Base-by-base conservation (phyloP, 2,888 invertebrate genomes). In the Entomobrya multifasciata region DNA sequence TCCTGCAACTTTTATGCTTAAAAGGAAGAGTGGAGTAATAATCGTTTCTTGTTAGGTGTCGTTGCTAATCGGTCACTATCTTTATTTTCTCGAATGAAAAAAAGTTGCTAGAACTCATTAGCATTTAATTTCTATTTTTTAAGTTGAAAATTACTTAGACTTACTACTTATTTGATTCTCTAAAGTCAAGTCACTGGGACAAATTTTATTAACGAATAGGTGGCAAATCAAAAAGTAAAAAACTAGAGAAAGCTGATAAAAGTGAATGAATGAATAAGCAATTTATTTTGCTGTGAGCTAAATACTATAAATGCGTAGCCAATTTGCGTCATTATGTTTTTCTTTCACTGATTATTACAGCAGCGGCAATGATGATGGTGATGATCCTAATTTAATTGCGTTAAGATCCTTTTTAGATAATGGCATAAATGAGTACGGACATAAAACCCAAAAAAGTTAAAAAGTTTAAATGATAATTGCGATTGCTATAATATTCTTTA, bases 31-130 rank as follows among this genome's bases (percentile, higher is more conserved):
- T 52, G 49, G 55, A 76, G 41, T 36, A 57, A 57, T 57, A 74
- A 83, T 77, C 65, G 55, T 83, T 49, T 65, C 77, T 77, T 83
- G 83, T 77, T 83, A 77, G 76, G 83, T 76, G 83, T 83, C 62
- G 76, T 77, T 65, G 76, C 62, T 83, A 83, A 83, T 83, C 83
- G 72, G 65, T 47, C 62, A 62, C 60, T 83, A 83, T 83, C 83
- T 83, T 78, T 78, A 78, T 78, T 55, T 76, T 62, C 41, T 72
- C 30, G 60, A 70, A 20, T 52, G 60, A 44, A 81, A 86, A 82
- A 79, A 83, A 70, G 83, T 87, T 82, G 87, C 67, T 77, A 79
- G 74, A 67, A 83, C 83, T 77, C 83, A 83, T 83, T 83, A 83
- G 76, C 83, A 83, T 83, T 83, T 83, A 83, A 83, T 83, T 83